Conservation (phyloP, 2,113 vertebrate genomes). For the Pedionomus torquatus region DNA sequence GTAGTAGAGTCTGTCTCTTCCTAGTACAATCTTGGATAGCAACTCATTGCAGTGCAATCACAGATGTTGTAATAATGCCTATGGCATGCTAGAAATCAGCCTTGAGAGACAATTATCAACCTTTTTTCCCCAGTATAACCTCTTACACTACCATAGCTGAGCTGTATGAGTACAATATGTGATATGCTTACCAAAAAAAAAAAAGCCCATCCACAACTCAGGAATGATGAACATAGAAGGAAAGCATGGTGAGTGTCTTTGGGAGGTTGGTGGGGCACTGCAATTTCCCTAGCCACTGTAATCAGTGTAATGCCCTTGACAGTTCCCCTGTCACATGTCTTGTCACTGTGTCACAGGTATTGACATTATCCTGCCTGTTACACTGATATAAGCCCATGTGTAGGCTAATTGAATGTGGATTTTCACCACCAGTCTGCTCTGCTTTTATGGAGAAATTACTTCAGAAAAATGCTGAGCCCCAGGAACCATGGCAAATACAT, state of each 20-base stretch:
- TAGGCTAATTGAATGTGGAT: not conserved
- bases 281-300: not conserved
- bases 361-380: not conserved
- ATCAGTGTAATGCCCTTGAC: not conserved
- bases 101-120: not conserved
- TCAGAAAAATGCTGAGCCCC: not conserved
- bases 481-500: not conserved
- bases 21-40: not conserved
- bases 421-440: not conserved
- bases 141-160: not conserved
- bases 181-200: not conserved
- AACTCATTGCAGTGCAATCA: not conserved
- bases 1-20: not conserved
- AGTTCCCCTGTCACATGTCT: not conserved
- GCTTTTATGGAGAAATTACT: not conserved
- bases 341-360: not conserved
- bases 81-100: rapidly evolving
- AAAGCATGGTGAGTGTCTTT: not conserved
- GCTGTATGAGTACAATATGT: not conserved
- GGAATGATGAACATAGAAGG: not conserved
- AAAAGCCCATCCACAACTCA: not conserved
- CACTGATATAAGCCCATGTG: not conserved
- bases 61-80: not conserved
- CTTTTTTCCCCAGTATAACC: not conserved
- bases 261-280: not conserved